Base-by-base conservation (phyloP, 2,888 invertebrate species). In the Lacanobia wlatinum region DNA sequence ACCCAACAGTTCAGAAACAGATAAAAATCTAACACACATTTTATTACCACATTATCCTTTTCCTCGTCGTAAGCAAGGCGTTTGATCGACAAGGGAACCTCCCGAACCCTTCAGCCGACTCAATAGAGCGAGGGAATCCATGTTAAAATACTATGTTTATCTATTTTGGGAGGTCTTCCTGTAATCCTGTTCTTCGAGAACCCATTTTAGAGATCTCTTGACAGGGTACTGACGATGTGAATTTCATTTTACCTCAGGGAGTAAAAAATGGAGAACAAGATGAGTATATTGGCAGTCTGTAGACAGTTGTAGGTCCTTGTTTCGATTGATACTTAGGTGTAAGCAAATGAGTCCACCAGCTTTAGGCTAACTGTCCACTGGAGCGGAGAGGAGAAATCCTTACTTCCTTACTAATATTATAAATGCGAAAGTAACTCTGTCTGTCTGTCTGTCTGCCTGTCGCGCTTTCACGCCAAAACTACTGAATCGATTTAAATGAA, bases 81-180 rank as follows among this genome's bases (percentile, higher is more conserved):
- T 81, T 80, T 84, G 84, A 84, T 84, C 43, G 84, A 81, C 84
- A 76, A 59, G 63, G 66, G 48, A 67, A 67, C 84, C 69, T 53
- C 66, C 63, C 28, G 16, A 70, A 56, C 76, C 82, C 82, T 75
- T 81, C 70, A 84, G 21, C 50, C 67, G 67, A 67, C 56, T 75
- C 70, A 76, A 81, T 81, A 69, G 84, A 67, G 82, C 80, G 69
- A 61, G 23, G 21, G 68, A 76, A 69, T 80, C 59, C 65, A 50
- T 64, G 79, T 68, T 55, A 75, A 69, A 80, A 74, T 59, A 84
- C 76, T 55, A 75, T 63, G 82, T 84, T 81, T 80, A 80, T 80
- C 84, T 69, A 52, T 84, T 80, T 74, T 21, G 84, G 50, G 38
- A 55, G 58, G 46, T 34, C 59, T 65, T 68, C 16, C 40, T 55